Conservation (phyloP, 2,113 vertebrate species). For the Sapayoa aenigma region DNA sequence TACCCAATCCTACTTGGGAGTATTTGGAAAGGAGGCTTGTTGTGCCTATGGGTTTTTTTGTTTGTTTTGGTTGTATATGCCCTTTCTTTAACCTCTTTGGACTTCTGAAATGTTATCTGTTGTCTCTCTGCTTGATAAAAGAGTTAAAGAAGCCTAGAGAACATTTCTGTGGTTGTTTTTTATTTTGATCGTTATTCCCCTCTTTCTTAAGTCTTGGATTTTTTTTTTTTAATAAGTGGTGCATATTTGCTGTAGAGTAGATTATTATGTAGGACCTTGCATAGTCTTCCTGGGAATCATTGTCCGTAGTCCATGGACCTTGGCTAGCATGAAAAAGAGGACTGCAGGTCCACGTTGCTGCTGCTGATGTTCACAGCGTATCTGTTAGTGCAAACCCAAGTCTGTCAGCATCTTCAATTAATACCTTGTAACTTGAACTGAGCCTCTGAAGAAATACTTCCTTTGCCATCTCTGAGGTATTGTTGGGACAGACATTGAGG, state of each 20-base stretch:
- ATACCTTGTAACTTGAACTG: neutral
- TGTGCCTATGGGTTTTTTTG: rapidly evolving
- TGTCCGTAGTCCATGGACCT: neutral
- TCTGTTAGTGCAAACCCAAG: neutral
- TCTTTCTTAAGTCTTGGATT: neutral
- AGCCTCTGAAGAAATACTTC: neutral
- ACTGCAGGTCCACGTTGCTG: neutral
- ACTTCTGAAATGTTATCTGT: neutral
- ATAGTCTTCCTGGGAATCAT: neutral
- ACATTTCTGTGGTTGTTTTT: neutral
- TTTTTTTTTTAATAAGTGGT: neutral
- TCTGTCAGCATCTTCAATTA: neutral
- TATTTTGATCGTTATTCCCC: neutral
- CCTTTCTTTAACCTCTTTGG: neutral
- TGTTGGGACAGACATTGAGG: neutral
- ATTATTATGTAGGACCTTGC: neutral
- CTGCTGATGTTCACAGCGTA: neutral
- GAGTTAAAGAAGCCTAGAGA: neutral
- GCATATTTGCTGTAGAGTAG: neutral
- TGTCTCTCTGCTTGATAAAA: neutral
- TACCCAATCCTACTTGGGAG: neutral
- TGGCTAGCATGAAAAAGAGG: neutral
- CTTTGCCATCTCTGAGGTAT: neutral
- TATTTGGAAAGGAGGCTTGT: neutral
- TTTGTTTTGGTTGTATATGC: neutral